Percentiles rank a stretch among this genome's conserved stretches.
These are phyloP conservation scores for Yasuhikotakia modesta DNA, from an alignment of 2,797 vertebrate genomes.

Conservation along the genomic window DNA sequence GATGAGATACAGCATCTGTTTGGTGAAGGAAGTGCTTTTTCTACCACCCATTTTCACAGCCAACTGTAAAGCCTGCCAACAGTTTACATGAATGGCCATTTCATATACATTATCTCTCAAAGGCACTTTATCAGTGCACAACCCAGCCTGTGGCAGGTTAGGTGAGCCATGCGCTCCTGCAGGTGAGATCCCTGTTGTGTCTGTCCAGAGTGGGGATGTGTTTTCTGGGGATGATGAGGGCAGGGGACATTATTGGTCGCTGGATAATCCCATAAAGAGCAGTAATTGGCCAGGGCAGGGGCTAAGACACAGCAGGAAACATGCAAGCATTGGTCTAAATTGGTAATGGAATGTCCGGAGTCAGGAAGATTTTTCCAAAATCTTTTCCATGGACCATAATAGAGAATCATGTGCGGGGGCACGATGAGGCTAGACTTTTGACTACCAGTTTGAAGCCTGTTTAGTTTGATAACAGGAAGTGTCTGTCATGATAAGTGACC, in stretches of 20 bases:
- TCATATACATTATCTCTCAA: constrained; percentile 51
- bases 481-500: no score
- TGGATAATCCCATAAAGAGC: constrained; percentile 82
- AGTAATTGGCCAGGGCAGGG: constrained; percentile 66
- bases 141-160: constrained; percentile 12
- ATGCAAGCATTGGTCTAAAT: constrained; percentile 37
- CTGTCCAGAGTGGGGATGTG: constrained; percentile 44
- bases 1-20: constrained; percentile 68
- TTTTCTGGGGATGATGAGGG: constrained; percentile 66
- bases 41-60: constrained; percentile 26
- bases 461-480: no score
- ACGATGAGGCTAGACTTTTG: neutral
- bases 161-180: constrained; percentile 19
- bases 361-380: constrained; percentile 51
- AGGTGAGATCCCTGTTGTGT: constrained; percentile 35
- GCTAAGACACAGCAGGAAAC: constrained; percentile 49
- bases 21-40: constrained; percentile 66
- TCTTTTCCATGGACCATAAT: constrained; percentile 18
- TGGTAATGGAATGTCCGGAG: constrained; percentile 66
- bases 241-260: constrained; percentile 66
- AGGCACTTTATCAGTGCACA: constrained; percentile 50
- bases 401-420: neutral
- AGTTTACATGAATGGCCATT: neutral
- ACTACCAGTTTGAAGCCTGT: no score
- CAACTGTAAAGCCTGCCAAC: constrained; percentile 21